A percentile compares a stretch with the other conserved stretches of the same genome.
Evolutionary conservation across 2,888 invertebrate genomes (phyloP).

Genomic region (Augochlorella aurata): DNA sequence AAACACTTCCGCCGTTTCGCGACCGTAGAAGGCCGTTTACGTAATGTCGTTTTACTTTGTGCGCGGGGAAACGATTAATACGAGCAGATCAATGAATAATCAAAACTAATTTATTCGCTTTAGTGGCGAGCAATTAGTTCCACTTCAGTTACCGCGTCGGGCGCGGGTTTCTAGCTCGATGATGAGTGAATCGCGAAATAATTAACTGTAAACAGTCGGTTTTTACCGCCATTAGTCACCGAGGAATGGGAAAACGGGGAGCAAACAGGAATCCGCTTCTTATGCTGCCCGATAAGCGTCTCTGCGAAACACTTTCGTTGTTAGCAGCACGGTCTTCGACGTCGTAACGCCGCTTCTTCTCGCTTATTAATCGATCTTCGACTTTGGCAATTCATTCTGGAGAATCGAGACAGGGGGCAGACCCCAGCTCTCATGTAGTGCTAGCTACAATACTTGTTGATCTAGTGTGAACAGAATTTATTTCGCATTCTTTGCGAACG

Average conservation of each 20-base stretch:
- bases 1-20: slow-evolving; percentile 55
- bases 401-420: no score
- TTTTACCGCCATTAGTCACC: slow-evolving; percentile 7
- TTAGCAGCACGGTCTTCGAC: not conserved
- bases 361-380: no score
- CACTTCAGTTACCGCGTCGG: slow-evolving; percentile 49
- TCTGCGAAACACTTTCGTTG: not conserved
- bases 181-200: slow-evolving; percentile 4
- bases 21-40: slow-evolving; percentile 54
- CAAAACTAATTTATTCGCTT: slow-evolving; percentile 48
- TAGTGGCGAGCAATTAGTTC: slow-evolving; percentile 60
- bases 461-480: no score
- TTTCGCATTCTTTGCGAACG: no score
- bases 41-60: slow-evolving; percentile 31
- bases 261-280: not conserved
- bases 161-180: slow-evolving; percentile 34
- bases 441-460: no score
- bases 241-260: not conserved
- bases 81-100: slow-evolving; percentile 57
- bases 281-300: not conserved
- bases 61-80: slow-evolving; percentile 47
- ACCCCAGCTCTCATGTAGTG: no score
- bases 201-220: slow-evolving; percentile 12
- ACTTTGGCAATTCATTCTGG: no score
- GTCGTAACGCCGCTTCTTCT: no score